phyloP scores from a whole-genome alignment of 2,113 vertebrate species.

The Nyctibius bracteatus region DNA sequence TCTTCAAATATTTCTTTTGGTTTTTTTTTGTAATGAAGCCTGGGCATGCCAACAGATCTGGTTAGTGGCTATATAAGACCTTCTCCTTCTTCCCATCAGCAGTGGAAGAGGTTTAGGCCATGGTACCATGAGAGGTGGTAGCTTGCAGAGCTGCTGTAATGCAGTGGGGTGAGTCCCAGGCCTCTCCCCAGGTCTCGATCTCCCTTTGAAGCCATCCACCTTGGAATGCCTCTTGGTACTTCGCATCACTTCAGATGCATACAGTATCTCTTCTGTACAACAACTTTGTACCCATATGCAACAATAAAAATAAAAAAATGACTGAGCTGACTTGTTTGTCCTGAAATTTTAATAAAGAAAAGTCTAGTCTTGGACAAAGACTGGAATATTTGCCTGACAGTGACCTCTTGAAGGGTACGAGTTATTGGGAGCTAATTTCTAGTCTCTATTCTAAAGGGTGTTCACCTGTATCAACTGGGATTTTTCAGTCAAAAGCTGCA shows the following conservation, averaged over 20 bases:
- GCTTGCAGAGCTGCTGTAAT: not conserved
- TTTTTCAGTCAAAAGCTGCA: not conserved
- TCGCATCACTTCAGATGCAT: not conserved
- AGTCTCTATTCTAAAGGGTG: not conserved
- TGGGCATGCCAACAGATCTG: not conserved
- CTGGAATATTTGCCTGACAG: not conserved
- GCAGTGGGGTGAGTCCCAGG: not conserved
- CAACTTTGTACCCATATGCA: not conserved
- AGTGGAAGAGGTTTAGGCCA: not conserved
- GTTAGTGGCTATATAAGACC: not conserved
- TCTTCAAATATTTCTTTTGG: not conserved
- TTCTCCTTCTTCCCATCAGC: not conserved
- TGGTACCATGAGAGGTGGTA: not conserved
- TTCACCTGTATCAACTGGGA: not conserved
- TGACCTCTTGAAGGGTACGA: not conserved
- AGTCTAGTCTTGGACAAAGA: not conserved
- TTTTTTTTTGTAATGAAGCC: not conserved
- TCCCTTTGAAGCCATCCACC: not conserved
- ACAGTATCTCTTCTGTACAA: fast-evolving
- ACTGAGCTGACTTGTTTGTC: not conserved
- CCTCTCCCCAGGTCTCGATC: not conserved
- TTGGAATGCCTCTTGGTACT: not conserved
- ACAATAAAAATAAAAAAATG: not conserved
- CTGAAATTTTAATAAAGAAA: not conserved
- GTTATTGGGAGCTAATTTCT: not conserved